Percentiles rank a stretch among this genome's conserved stretches.
Evolutionary conservation across 2,888 invertebrate species (phyloP).

Genomic region (Chloroclysta siterata): DNA sequence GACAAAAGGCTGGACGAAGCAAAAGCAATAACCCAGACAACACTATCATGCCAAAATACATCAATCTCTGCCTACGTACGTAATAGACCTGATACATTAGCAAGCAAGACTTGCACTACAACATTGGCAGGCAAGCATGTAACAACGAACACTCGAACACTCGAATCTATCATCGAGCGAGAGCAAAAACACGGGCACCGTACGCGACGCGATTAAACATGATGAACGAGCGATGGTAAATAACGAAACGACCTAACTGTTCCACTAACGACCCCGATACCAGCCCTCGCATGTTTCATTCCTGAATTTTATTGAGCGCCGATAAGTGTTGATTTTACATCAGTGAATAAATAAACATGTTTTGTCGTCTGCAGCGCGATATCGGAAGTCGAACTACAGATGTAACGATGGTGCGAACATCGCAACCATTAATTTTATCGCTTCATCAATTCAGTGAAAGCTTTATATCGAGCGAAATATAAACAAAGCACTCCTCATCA

Average conservation of each 20-base stretch:
- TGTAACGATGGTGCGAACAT: conserved; percentile 2
- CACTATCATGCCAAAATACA: not conserved
- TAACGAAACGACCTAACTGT: conserved; percentile 66
- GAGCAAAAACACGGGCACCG: conserved; percentile 58
- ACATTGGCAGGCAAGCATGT: conserved; percentile 23
- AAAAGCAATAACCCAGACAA: not conserved
- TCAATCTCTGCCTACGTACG: not conserved
- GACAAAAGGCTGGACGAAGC: conserved; percentile 1
- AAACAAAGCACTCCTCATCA: not conserved
- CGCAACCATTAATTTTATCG: not conserved
- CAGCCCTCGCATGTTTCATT: conserved; percentile 62
- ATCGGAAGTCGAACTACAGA: conserved; percentile 6
- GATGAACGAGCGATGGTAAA: conserved; percentile 73
- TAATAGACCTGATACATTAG: conserved; percentile 8
- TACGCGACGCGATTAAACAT: conserved; percentile 71
- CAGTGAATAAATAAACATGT: conserved; percentile 39
- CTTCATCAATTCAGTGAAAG: not conserved
- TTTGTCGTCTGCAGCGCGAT: conserved; percentile 12
- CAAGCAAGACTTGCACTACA: conserved; percentile 16
- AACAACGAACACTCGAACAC: conserved; percentile 30
- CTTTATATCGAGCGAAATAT: conserved; percentile 1
- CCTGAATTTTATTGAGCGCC: conserved; percentile 60
- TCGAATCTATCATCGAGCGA: conserved; percentile 39
- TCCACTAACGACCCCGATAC: conserved; percentile 70
- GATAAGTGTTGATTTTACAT: conserved; percentile 57